Evolutionary conservation across 2,888 invertebrate genomes (phyloP).

Genomic region (Perithous albicinctus): DNA sequence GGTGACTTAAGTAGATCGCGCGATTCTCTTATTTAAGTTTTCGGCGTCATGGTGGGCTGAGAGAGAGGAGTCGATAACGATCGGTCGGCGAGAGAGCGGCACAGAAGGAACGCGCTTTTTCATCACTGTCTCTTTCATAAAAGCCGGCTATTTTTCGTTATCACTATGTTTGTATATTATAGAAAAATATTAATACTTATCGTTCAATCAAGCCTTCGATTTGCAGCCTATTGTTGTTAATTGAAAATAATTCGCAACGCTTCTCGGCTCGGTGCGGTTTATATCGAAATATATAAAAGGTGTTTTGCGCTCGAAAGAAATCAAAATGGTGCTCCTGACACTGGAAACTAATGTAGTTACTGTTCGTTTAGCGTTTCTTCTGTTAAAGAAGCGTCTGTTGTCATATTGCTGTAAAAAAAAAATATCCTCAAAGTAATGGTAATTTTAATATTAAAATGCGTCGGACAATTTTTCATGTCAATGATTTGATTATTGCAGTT

Average conservation of each 20-base stretch:
- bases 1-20: slow-evolving; percentile 32
- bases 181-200: not conserved
- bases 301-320: slow-evolving; percentile 71
- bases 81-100: slow-evolving; percentile 66
- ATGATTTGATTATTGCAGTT: not conserved
- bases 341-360: slow-evolving; percentile 32
- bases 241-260: not conserved
- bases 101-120: slow-evolving; percentile 35
- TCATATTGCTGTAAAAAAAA: not conserved
- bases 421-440: not conserved
- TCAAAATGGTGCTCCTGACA: slow-evolving; percentile 77
- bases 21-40: slow-evolving; percentile 65
- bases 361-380: slow-evolving; percentile 45
- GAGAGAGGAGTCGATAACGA: slow-evolving; percentile 75
- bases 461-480: not conserved
- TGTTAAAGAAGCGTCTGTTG: not conserved
- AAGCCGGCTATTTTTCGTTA: slow-evolving; percentile 9
- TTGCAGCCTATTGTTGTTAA: too few species aligned
- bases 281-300: slow-evolving; percentile 40
- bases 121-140: not conserved
- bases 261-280: not conserved
- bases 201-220: not conserved
- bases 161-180: not conserved
- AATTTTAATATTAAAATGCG: slow-evolving; percentile 3
- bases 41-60: slow-evolving; percentile 78